Conservation (phyloP, 2,113 vertebrate species). For the Zingel zingel region DNA sequence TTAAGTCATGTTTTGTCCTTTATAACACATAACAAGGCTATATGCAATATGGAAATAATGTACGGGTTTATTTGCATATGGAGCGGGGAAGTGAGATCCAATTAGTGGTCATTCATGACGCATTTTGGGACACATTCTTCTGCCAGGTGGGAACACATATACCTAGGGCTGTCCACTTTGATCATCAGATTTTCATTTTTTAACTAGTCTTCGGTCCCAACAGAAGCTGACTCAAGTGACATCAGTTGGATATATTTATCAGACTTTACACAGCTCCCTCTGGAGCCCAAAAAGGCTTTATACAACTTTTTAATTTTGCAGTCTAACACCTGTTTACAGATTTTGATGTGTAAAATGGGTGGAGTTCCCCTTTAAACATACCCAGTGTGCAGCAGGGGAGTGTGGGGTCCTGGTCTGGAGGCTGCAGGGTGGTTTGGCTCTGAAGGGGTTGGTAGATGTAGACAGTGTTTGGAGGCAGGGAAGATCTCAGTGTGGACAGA, state of each 20-base stretch:
- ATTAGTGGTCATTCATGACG: no score
- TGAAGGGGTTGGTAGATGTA: conserved; percentile 95
- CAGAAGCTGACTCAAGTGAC: no score
- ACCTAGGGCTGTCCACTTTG: no score
- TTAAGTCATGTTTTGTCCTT: no score
- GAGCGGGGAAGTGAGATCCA: no score
- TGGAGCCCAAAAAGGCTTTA: not conserved
- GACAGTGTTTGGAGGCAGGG: conserved; percentile 93
- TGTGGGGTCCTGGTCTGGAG: conserved; percentile 76
- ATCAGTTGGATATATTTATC: not conserved
- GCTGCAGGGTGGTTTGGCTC: conserved; percentile 78
- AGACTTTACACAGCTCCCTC: not conserved
- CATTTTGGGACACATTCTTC: no score
- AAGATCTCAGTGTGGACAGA: conserved; percentile 90
- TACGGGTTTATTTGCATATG: no score
- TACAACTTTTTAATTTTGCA: not conserved
- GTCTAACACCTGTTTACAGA: not conserved
- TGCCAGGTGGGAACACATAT: no score
- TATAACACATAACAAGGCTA: no score
- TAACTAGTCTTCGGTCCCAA: no score
- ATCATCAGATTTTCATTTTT: no score
- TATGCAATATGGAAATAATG: no score
- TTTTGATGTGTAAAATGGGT: not conserved
- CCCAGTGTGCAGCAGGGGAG: conserved; percentile 41
- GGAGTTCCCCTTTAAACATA: conserved; percentile 5